These are phyloP conservation scores for Sebastes hubbsi DNA, from an alignment of 2,797 vertebrate species.

Conservation along the genomic window DNA sequence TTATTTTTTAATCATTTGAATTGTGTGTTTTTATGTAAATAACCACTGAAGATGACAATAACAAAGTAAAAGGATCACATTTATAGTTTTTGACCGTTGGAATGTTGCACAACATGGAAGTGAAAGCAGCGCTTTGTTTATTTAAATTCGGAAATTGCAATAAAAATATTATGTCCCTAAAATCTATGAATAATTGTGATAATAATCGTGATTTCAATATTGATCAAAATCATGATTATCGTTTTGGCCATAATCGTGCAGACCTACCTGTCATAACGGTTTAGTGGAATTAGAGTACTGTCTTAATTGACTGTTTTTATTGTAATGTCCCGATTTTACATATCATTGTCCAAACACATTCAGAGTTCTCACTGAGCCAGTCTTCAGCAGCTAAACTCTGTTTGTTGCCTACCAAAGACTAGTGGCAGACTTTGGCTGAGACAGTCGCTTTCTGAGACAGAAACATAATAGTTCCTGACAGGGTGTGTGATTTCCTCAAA, in stretches of 20 bases:
- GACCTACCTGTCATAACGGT: neutral
- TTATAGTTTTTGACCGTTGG: too few relatives aligned
- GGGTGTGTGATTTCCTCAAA: slow-evolving; percentile 73
- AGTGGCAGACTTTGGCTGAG: slow-evolving; percentile 40
- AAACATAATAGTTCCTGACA: slow-evolving; percentile 67
- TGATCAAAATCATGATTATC: too few relatives aligned
- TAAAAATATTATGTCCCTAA: too few relatives aligned
- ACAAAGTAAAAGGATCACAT: too few relatives aligned
- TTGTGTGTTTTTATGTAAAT: too few relatives aligned
- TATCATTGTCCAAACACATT: neutral
- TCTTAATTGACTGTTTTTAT: neutral
- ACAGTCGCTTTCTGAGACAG: slow-evolving; percentile 34
- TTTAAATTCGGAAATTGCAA: too few relatives aligned
- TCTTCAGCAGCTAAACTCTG: slow-evolving; percentile 1
- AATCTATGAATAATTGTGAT: too few relatives aligned
- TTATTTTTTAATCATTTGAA: too few relatives aligned
- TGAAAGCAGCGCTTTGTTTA: too few relatives aligned
- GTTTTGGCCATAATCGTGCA: too few relatives aligned
- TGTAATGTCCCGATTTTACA: neutral
- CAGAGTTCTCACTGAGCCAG: neutral
- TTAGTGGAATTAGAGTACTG: neutral
- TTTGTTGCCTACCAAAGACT: slow-evolving; percentile 10
- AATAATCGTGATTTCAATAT: too few relatives aligned
- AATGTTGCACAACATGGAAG: too few relatives aligned
- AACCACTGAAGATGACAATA: neutral